Evolutionary conservation across 2,797 vertebrate genomes (phyloP), one percentile per base, ranked within the genome.

Genomic region (Cheirogaleus major): DNA sequence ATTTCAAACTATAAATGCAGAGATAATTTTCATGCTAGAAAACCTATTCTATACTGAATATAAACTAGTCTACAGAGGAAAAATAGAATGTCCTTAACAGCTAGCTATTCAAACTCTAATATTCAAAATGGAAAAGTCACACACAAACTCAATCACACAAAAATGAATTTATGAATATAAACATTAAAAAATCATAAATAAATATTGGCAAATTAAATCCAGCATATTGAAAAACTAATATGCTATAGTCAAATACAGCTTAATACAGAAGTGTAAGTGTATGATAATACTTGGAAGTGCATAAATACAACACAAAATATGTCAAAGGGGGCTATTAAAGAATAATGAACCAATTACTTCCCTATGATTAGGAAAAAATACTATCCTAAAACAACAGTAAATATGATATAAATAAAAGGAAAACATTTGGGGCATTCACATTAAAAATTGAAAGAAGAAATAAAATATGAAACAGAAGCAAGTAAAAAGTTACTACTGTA

Each of bases 311-410:
- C 45, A 88, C 15, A 65, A 84, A 17, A 48, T 75, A 84, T 25
- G 15, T 50, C 70, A 84, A 93, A 84, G 41, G 57, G 4, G 25
- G 32, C 23, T 76, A 14, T 67, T 63, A 83, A 95, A 61, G 50
- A 87, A 93, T 18, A 61, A 76, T 63, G 17, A 96, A 82, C 7
- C 85, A 89, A 85, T 75, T 65, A 73, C 5, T 89, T 88, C 63
- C 25, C 30, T 84, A 32, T 80, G 69, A 91, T 63, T 63, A 86
- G 35, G 38, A 69, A 92, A 79, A 80, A 88, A 65, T 2, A 57
- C 1, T 50, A 50, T 50, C 50, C 15, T 6, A 17, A 50, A 50
- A 50, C 50, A 50, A 17, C 50, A 50, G 50, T 50, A 50, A 50
- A 50, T 17, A 50, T 50, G 50, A 17, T 50, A 50, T 50, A 50